Evolutionary conservation across 2,888 invertebrate species (phyloP).

Genomic region (Pheosia gnoma): DNA sequence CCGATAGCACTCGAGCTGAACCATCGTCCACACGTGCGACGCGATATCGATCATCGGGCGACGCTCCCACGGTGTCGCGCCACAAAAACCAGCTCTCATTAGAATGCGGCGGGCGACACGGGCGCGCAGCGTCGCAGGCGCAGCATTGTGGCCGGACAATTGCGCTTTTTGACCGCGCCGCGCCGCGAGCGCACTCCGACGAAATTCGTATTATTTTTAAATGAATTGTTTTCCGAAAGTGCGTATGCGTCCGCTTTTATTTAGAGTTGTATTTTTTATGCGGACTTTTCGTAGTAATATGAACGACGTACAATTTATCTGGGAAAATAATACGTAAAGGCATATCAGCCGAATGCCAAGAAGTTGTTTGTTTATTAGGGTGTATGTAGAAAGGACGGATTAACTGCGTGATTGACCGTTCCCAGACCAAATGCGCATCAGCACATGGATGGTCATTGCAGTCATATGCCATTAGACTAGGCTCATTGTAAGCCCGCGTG

Average conservation of each 20-base stretch:
- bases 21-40: conserved; percentile 32
- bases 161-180: conserved; percentile 55
- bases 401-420: too few species aligned
- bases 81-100: conserved; percentile 74
- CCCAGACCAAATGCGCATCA: too few species aligned
- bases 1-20: conserved; percentile 21
- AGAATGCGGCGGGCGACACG: conserved; percentile 73
- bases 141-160: conserved; percentile 44
- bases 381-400: too few species aligned
- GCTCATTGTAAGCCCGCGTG: too few species aligned
- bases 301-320: too few species aligned
- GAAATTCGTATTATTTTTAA: conserved; percentile 46
- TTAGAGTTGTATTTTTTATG: conserved; percentile 13
- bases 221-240: conserved; percentile 42
- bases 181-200: conserved; percentile 30
- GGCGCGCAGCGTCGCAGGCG: conserved; percentile 50
- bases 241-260: conserved; percentile 33
- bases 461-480: too few species aligned
- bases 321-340: too few species aligned
- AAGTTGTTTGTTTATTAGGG: too few species aligned
- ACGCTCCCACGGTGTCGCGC: conserved; percentile 74
- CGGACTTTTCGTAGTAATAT: not conserved
- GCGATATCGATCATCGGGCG: conserved; percentile 46
- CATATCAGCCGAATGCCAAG: too few species aligned
- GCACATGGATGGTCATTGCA: too few species aligned